Base-by-base conservation (phyloP, 2,797 vertebrate genomes). In the Lemur catta region DNA sequence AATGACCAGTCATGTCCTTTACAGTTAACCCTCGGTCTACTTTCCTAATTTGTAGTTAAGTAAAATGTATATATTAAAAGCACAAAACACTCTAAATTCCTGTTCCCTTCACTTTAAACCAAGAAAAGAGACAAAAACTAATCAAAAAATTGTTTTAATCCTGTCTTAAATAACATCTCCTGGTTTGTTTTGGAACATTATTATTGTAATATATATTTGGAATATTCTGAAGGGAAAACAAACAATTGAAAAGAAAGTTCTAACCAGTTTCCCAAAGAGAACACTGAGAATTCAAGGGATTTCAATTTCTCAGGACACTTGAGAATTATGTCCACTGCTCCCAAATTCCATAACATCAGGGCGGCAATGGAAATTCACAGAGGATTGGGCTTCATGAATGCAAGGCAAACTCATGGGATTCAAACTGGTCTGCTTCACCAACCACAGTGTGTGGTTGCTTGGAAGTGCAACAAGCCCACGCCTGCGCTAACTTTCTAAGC, bases 21-120 rank as follows among this genome's bases (percentile, higher is more conserved):
- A 69, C 52, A 50, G 46, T 46, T 72, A 92, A 93, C 14, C 86
- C 78, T 69, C 38, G 38, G 28, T 81, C 72, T 88, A 89, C 61
- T 80, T 84, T 85, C 38, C 72, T 92, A 92, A 95, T 79, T 88
- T 96, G 63, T 74, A 88, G 10, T 69, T 81, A 93, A 85, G 85
- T 93, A 43, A 86, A 90, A 94, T 50, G 6, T 69, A 57, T 59
- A 50, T 55, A 43, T 71, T 92, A 91, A 92, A 90, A 85, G 28
- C 67, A 86, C 20, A 86, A 93, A 93, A 67, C 52, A 75, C 41
- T 87, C 84, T 74, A 10, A 65, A 72, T 88, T 82, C 26, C 61
- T 94, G 89, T 35, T 96, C 28, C 74, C 35, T 94, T 90, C 43
- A 79, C 59, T 94, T 82, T 75, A 85, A 59, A 89, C 81, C 67